These are phyloP conservation scores for Heterotis niloticus DNA, from an alignment of 2,113 vertebrate species.

Conservation along the genomic window DNA sequence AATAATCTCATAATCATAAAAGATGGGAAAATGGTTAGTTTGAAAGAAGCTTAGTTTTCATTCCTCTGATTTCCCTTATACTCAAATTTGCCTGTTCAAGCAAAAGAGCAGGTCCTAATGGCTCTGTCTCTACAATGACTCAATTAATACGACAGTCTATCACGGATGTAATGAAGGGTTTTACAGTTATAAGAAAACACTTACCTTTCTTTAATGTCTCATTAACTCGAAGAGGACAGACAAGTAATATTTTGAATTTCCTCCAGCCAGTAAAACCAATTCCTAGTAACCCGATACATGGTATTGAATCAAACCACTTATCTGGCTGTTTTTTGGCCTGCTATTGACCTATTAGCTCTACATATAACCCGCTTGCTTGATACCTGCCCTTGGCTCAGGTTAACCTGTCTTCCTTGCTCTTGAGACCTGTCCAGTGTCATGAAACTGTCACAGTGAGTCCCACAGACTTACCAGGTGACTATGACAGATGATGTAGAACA, in stretches of 20 bases:
- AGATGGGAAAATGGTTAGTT: not conserved
- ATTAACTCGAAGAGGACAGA: constrained; percentile 13
- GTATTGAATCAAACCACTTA: not conserved
- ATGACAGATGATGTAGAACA: no score
- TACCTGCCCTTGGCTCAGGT: no score
- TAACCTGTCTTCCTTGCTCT: no score
- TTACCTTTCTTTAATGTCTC: constrained; percentile 7
- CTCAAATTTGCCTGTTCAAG: not conserved
- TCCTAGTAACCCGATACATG: not conserved
- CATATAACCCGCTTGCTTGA: no score
- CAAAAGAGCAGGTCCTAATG: not conserved
- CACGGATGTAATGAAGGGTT: constrained; percentile 12
- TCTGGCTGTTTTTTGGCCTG: not conserved
- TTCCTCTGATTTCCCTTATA: not conserved
- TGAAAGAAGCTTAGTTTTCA: not conserved
- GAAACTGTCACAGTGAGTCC: no score
- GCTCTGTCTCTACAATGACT: constrained; percentile 9
- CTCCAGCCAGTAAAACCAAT: not conserved
- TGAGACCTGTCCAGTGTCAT: no score
- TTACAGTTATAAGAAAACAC: constrained; percentile 13
- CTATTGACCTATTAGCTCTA: not conserved
- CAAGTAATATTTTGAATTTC: not conserved
- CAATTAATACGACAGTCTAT: constrained; percentile 21
- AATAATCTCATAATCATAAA: constrained; percentile 1
- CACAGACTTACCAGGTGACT: no score